Percentiles rank a stretch among this genome's conserved stretches.
These are phyloP conservation scores for Odocoileus hemionus DNA, from an alignment of 2,113 vertebrate genomes.

Conservation along the genomic window DNA sequence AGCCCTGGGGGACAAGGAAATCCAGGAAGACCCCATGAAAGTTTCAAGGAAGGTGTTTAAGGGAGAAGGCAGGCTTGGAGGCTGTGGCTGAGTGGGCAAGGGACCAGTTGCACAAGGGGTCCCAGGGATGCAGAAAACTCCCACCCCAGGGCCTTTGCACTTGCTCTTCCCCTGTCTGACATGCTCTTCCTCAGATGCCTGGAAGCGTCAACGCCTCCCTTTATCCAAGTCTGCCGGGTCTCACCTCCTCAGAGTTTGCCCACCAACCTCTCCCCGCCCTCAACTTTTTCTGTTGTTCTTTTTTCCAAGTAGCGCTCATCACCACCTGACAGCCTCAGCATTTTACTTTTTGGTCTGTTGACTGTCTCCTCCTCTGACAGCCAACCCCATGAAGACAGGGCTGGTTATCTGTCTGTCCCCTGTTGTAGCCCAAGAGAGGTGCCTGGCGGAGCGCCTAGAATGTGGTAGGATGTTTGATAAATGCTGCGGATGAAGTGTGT, in stretches of 20 bases:
- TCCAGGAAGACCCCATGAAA: neutral
- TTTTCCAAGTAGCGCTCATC: neutral
- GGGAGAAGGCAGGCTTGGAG: neutral
- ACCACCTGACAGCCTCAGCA: neutral
- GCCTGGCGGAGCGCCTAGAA: neutral
- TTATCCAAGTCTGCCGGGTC: fast-evolving
- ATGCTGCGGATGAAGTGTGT: fast-evolving
- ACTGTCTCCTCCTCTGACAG: neutral
- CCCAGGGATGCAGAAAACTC: neutral
- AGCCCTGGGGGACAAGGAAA: neutral
- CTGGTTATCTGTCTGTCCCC: neutral
- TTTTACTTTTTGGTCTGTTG: neutral
- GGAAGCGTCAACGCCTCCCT: fast-evolving
- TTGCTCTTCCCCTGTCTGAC: neutral
- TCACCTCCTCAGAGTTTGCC: neutral
- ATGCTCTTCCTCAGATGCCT: neutral
- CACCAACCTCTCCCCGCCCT: neutral
- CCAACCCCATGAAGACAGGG: no score
- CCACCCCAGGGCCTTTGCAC: neutral
- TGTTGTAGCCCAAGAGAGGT: fast-evolving
- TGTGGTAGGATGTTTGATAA: neutral
- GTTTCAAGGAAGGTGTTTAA: neutral
- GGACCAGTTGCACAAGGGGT: neutral
- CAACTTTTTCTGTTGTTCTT: neutral
- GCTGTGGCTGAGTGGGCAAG: neutral